Evolutionary conservation across 2,888 invertebrate species (phyloP), one percentile per base, ranked within the genome.

Genomic region (Notodonta ziczac): DNA sequence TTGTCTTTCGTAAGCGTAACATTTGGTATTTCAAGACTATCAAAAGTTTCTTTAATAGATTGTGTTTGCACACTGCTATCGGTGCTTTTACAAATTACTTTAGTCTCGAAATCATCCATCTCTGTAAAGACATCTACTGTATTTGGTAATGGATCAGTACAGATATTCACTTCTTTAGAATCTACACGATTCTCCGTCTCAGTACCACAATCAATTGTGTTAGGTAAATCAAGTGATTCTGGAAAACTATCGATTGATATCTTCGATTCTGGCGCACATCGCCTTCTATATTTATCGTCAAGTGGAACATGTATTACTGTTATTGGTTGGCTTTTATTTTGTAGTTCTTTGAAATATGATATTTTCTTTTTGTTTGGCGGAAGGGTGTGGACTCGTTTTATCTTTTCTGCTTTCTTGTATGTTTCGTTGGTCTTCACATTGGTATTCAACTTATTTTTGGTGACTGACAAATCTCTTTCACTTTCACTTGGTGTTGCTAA

Each of bases 21-120:
- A 81, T 91, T 89, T 78, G 93, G 93, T 87, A 93, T 87, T 65
- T 88, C 83, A 24, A 93, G 90, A 77, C 81, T 88, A 74, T 91
- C 93, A 72, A 85, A 91, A 54, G 78, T 68, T 62, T 83, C 75
- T 61, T 78, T 80, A 9, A 76, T 65, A 13, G 77, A 59, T 60
- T 87, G 81, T 9, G 82, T 82, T 66, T 84, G 82, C 32, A 79
- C 60, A 24, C 72, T 72, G 62, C 67, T 81, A 13, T 79, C 74
- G n/a, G 74, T 60, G 58, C 69, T 77, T 32, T 72, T 81, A 59
- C 70, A 78, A 35, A 73, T 67, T n/a, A 72, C 65, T 42, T 77
- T 70, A 12, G 80, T 72, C 65, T 80, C 69, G 59, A 66, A 66
- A 42, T 74, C 72, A 58, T 81, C 78, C 61, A 81, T 83, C 71